phyloP scores from a whole-genome alignment of 1,140 invertebrate genomes.

The Lasioglossum albipes region DNA sequence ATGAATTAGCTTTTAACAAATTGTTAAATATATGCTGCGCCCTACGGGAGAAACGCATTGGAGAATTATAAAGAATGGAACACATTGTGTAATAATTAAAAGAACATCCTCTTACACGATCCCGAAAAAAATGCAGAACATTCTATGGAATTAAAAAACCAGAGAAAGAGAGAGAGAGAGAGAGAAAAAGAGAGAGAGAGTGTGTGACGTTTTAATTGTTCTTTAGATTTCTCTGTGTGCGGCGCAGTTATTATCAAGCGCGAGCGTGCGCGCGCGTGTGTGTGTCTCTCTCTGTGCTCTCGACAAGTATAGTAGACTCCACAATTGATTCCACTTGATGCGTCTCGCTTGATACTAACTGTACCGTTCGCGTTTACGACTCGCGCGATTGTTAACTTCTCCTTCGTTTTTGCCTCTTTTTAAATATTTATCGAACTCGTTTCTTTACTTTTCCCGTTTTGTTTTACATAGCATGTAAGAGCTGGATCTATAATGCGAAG shows the following conservation, averaged over 20 bases:
- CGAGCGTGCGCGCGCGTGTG: neutral
- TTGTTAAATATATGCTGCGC: constrained; percentile 72
- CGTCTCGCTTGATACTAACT: constrained; percentile 46
- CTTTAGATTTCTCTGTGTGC: constrained; percentile 44
- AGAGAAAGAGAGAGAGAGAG: constrained; percentile 5
- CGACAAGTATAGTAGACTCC: neutral
- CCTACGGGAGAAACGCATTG: constrained; percentile 62
- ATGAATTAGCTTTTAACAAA: constrained; percentile 77
- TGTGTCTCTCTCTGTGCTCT: neutral
- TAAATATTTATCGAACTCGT: constrained; percentile 69
- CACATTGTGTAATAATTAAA: constrained; percentile 66
- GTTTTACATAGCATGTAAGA: constrained; percentile 59
- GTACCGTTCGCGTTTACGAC: constrained; percentile 58
- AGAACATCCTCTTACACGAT: constrained; percentile 66
- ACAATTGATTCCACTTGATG: constrained; percentile 10
- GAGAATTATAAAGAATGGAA: constrained; percentile 66
- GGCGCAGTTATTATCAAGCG: constrained; percentile 50
- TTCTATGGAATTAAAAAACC: constrained; percentile 56
- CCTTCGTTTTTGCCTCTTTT: constrained; percentile 62
- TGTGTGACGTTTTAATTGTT: constrained; percentile 32
- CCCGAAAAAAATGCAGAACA: constrained; percentile 46
- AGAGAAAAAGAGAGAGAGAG: constrained; percentile 36
- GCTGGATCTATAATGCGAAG: neutral
- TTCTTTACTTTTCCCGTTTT: constrained; percentile 60
- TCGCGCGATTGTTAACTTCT: constrained; percentile 70